Evolutionary conservation across 2,113 vertebrate genomes (phyloP).

Genomic region (Syngnathoides biaculeatus): DNA sequence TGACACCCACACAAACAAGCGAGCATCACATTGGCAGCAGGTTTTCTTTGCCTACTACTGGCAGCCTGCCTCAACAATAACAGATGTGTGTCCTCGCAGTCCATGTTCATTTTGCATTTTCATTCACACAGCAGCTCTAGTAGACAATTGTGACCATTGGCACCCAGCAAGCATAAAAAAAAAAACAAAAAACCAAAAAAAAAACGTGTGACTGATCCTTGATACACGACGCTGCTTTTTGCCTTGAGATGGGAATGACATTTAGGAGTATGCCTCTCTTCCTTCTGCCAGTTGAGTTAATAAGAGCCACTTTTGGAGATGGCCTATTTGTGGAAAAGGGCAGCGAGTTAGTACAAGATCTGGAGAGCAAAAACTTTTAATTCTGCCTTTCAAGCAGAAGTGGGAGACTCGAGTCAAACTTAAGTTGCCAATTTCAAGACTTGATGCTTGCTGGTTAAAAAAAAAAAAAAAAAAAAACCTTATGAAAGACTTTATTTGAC

Average conservation of each 20-base stretch:
- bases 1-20: constrained; percentile 37
- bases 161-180: constrained; percentile 26
- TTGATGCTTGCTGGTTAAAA: neutral
- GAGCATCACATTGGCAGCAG: constrained; percentile 25
- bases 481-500: too few relatives aligned
- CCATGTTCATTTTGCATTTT: constrained; percentile 60
- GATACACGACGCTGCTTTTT: constrained; percentile 26
- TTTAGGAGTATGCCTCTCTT: constrained; percentile 33
- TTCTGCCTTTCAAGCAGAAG: neutral
- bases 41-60: constrained; percentile 45
- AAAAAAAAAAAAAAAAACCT: too few relatives aligned
- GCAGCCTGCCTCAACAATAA: constrained; percentile 51
- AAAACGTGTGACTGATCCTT: constrained; percentile 8
- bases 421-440: neutral
- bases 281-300: constrained; percentile 28
- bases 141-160: constrained; percentile 27
- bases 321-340: constrained; percentile 26
- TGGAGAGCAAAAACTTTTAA: neutral
- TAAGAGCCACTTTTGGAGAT: constrained; percentile 23
- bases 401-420: neutral
- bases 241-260: constrained; percentile 33
- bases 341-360: constrained; percentile 22
- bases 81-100: constrained; percentile 55
- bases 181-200: neutral
- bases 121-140: constrained; percentile 26